Conservation (phyloP, 2,888 invertebrate species). For the Subacronicta megacephala region DNA sequence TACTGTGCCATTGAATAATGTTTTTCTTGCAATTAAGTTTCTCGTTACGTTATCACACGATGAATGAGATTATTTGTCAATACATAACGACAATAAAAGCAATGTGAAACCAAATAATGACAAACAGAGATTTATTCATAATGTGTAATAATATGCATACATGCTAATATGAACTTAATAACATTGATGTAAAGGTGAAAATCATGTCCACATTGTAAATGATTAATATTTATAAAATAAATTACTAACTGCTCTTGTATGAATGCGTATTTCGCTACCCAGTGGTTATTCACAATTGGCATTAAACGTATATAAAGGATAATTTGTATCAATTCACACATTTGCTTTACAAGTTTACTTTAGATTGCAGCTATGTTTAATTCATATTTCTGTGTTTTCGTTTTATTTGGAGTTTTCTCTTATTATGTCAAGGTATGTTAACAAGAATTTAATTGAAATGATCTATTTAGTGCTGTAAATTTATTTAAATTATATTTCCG, state of each 20-base stretch:
- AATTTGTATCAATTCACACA: constrained; percentile 69
- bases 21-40: constrained; percentile 16
- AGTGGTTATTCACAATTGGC: constrained; percentile 39
- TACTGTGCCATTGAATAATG: constrained; percentile 10
- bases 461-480: too few relatives aligned
- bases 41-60: constrained; percentile 33
- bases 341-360: constrained; percentile 54
- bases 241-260: constrained; percentile 32
- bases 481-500: too few relatives aligned
- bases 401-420: constrained; percentile 27
- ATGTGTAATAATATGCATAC: constrained; percentile 2
- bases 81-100: constrained; percentile 33
- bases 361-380: constrained; percentile 38
- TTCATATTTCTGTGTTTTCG: constrained; percentile 12
- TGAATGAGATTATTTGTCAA: constrained; percentile 49
- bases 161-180: constrained; percentile 25
- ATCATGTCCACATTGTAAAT: neutral
- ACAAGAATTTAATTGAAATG: too few relatives aligned
- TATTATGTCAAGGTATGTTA: constrained; percentile 36
- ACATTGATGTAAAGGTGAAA: neutral
- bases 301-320: constrained; percentile 62
- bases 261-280: constrained; percentile 34
- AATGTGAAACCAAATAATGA: constrained; percentile 48
- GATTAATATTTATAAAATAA: constrained; percentile 37
- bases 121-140: constrained; percentile 18